These are phyloP conservation scores for Oxycera nigricornis DNA, from an alignment of 2,888 invertebrate genomes.

Conservation along the genomic window DNA sequence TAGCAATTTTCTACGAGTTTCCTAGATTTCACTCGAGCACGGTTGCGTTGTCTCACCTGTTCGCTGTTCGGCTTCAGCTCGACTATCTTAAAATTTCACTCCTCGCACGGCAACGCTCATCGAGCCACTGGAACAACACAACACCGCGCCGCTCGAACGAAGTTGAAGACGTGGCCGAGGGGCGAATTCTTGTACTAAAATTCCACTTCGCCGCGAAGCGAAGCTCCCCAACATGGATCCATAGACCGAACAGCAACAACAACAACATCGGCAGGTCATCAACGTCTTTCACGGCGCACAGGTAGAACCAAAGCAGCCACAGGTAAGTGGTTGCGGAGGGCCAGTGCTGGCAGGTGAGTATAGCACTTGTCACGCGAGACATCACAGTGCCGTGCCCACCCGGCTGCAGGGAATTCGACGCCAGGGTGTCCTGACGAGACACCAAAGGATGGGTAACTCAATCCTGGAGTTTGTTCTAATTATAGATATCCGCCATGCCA, in stretches of 20 bases:
- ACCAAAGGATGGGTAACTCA: no score
- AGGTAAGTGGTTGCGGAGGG: not conserved
- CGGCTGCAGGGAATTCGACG: no score
- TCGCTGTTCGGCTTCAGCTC: no score
- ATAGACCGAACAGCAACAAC: not conserved
- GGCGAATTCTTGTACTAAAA: conserved; percentile 34
- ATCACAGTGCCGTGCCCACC: not conserved
- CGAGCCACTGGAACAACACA: conserved; percentile 27
- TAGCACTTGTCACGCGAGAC: conserved; percentile 12
- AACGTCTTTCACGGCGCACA: conserved; percentile 29
- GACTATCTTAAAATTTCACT: not conserved
- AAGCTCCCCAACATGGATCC: conserved; percentile 3
- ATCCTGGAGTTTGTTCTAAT: no score
- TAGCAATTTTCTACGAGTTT: not conserved
- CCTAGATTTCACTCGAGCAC: conserved; percentile 5
- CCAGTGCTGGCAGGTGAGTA: not conserved
- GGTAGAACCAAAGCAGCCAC: not conserved
- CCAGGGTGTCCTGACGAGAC: no score
- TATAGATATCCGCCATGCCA: no score
- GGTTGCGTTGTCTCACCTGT: not conserved
- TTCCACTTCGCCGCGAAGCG: conserved; percentile 15
- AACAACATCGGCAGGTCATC: conserved; percentile 26
- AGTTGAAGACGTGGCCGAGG: conserved; percentile 36
- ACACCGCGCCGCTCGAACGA: conserved; percentile 13
- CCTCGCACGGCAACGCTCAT: conserved; percentile 39